These are phyloP conservation scores for Pelvicachromis taeniatus DNA, from an alignment of 2,113 vertebrate species.

Conservation along the genomic window DNA sequence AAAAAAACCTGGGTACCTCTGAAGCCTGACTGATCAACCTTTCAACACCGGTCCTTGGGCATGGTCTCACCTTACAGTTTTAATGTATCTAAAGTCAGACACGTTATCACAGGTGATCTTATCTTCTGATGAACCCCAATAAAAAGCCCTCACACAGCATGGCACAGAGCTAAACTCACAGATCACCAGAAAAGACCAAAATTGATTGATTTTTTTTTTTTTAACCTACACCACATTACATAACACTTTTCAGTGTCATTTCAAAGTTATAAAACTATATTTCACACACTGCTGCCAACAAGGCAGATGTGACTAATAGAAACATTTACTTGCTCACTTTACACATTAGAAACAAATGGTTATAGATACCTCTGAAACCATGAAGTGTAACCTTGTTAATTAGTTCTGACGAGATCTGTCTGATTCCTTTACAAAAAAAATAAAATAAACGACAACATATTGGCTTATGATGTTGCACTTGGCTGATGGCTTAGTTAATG, in stretches of 20 bases:
- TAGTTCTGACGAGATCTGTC: conserved; percentile 2
- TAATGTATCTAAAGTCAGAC: conserved; percentile 1
- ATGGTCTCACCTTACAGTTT: neutral
- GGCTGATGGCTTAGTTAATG: conserved; percentile 65
- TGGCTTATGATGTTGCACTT: conserved; percentile 43
- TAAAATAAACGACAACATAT: neutral
- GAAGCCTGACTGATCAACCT: neutral
- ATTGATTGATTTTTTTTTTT: neutral
- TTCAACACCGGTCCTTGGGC: neutral
- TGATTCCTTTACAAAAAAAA: conserved; percentile 7
- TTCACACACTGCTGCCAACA: neutral
- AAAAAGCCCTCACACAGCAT: neutral
- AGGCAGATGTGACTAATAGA: conserved; percentile 16
- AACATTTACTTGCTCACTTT: neutral
- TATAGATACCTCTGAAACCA: conserved; percentile 15
- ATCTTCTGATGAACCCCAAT: neutral
- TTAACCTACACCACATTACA: neutral
- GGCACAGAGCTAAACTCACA: conserved; percentile 12
- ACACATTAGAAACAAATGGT: conserved; percentile 13
- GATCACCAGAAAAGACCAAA: conserved; percentile 9
- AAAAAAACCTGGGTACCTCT: neutral
- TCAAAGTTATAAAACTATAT: neutral
- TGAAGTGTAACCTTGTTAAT: conserved; percentile 22
- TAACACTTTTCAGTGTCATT: conserved; percentile 4
- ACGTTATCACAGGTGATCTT: neutral